Evolutionary conservation across 92 coral and sea anemone species (phyloP).

Genomic region (Porites cylindrica): DNA sequence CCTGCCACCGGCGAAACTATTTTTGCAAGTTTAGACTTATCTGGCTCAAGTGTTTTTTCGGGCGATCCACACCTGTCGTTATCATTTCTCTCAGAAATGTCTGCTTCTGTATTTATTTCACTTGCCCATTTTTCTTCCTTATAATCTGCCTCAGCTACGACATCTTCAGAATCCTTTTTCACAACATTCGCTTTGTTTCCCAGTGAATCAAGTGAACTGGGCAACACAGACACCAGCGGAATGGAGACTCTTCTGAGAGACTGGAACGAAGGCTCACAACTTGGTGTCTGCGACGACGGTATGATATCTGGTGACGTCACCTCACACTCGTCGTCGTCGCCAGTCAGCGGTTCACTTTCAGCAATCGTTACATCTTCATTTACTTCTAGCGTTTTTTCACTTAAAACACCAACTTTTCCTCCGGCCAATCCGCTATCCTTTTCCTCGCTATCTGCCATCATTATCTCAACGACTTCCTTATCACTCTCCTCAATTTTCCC

Average conservation of each 20-base stretch:
- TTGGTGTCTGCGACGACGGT: slow-evolving; percentile 90
- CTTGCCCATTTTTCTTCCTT: background rate
- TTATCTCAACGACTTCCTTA: background rate
- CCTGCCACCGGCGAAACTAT: slow-evolving; percentile 84
- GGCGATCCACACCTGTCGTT: background rate
- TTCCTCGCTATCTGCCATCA: background rate
- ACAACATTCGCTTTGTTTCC: background rate
- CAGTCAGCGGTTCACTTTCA: slow-evolving; percentile 2
- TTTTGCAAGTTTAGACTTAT: background rate
- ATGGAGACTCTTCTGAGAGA: slow-evolving; percentile 68
- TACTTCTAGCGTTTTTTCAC: background rate
- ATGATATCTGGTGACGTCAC: slow-evolving; percentile 90
- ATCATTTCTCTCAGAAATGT: background rate
- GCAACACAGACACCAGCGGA: slow-evolving; percentile 33
- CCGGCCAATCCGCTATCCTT: background rate
- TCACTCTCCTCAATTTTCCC: background rate
- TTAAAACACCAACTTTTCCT: background rate
- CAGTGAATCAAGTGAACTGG: background rate
- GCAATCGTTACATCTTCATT: background rate
- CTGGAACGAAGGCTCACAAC: slow-evolving; percentile 72
- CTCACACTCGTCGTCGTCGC: slow-evolving; percentile 27
- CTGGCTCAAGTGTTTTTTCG: slow-evolving; percentile 17
- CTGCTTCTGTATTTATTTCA: background rate
- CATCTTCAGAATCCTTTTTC: background rate
- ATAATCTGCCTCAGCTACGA: background rate